Evolutionary conservation across 1,140 invertebrate species (phyloP), one percentile per base, ranked within the genome.

Genomic region (Hyles euphorbiae): DNA sequence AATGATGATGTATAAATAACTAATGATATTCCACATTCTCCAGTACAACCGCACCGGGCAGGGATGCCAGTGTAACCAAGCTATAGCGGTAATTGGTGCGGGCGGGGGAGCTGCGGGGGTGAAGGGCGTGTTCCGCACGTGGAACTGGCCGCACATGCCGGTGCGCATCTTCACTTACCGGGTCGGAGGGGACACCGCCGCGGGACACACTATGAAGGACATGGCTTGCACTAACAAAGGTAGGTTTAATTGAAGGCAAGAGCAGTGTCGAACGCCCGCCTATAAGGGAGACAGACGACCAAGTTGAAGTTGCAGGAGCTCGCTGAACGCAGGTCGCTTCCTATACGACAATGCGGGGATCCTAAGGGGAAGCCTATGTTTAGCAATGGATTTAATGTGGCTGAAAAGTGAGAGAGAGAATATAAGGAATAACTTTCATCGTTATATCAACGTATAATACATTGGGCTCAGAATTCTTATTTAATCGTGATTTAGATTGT

Each of bases 191-290:
- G 98, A 99, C 83, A 94, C 96, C 0, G 93, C 94, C 5, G 95
- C 97, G 72, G 94, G 83, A 10, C 77, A 82, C 40, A 74, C 56
- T 53, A 94, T 99, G 70, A 93, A 95, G 63, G 96, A 94, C 89
- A 98, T 99, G 93, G 98, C 98, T 7, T 99, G 98, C 90, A 93
- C 92, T 12, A 99, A 99, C 90, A 98, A 98, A 94, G 98, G 97
- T 96, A 88, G 66, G 33, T 57, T 44, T 22, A 22, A 22, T 22
- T 22, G 22, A 22, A 22, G 22, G 22, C 22, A 22, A 22, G 22
- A 22, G 2, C 22, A 22, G 22, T 22, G 22, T 22, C 22, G 22
- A 1, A 22, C 2, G 22, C 22, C 22, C 22, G n/a, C 22, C 22
- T 22, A 22, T 22, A 22, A 22, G 1, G 22, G 2, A 22, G 22